phyloP scores from a whole-genome alignment of 1,140 invertebrate genomes.

The Venturia canescens region DNA sequence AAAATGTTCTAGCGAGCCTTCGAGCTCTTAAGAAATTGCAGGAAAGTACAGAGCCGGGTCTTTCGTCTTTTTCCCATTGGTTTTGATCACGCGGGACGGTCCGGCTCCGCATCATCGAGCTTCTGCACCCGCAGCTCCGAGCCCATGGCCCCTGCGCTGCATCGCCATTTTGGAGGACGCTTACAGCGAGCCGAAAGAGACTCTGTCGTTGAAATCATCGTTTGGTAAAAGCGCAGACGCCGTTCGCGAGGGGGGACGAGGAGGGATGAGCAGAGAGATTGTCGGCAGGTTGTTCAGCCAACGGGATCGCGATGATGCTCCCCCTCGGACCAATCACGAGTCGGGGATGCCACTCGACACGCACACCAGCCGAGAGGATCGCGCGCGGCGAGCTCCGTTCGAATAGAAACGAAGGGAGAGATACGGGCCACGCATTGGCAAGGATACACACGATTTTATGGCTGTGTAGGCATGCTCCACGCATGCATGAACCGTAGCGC shows the following conservation, averaged over 20 bases:
- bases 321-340: conserved; percentile 61
- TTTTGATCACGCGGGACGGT: not conserved
- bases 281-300: conserved; percentile 53
- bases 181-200: conserved; percentile 33
- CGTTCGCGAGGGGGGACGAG: not conserved
- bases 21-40: not conserved
- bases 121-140: not conserved
- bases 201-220: conserved; percentile 36
- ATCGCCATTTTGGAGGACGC: conserved; percentile 70
- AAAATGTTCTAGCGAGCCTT: not conserved
- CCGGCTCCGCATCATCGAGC: not conserved
- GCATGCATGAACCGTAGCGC: not conserved
- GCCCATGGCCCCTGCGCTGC: not conserved
- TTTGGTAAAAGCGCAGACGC: conserved; percentile 67
- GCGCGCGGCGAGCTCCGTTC: conserved; percentile 46
- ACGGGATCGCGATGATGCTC: conserved; percentile 63
- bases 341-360: conserved; percentile 56
- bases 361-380: conserved; percentile 47
- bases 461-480: not conserved
- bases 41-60: no score
- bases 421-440: conserved; percentile 22
- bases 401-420: conserved; percentile 53
- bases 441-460: not conserved
- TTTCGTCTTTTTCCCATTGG: not conserved
- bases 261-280: conserved; percentile 69